Conservation (phyloP, 1,140 invertebrate genomes). For the Hormaphis cornu region DNA sequence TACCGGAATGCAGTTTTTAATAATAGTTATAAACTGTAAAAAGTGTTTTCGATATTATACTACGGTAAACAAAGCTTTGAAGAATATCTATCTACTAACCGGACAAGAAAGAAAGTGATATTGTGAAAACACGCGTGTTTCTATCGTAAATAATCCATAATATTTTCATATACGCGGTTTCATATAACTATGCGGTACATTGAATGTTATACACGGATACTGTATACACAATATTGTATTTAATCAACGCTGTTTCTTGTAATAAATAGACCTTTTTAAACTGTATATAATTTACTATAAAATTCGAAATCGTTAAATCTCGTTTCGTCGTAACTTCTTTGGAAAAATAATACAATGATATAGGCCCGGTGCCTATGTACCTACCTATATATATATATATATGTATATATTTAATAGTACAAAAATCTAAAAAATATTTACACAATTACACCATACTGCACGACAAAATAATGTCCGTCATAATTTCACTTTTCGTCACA, state of each 20-base stretch:
- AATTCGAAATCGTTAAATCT: not conserved
- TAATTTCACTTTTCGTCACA: no score
- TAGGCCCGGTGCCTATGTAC: no score
- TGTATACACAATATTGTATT: no score
- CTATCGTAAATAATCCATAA: not conserved
- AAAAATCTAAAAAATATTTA: no score
- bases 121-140: not conserved
- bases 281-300: not conserved
- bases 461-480: no score
- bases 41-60: not conserved
- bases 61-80: not conserved
- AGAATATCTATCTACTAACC: no score
- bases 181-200: no score
- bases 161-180: no score
- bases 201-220: no score
- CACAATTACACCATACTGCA: no score
- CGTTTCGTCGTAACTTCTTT: not conserved
- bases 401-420: no score
- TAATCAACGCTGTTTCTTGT: not conserved
- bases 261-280: not conserved
- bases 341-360: not conserved
- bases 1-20: not conserved
- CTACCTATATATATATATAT: no score
- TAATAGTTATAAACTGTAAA: not conserved
- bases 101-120: constrained; percentile 12